Base-by-base conservation (phyloP, 2,797 vertebrate species). In the Poecilia picta region DNA sequence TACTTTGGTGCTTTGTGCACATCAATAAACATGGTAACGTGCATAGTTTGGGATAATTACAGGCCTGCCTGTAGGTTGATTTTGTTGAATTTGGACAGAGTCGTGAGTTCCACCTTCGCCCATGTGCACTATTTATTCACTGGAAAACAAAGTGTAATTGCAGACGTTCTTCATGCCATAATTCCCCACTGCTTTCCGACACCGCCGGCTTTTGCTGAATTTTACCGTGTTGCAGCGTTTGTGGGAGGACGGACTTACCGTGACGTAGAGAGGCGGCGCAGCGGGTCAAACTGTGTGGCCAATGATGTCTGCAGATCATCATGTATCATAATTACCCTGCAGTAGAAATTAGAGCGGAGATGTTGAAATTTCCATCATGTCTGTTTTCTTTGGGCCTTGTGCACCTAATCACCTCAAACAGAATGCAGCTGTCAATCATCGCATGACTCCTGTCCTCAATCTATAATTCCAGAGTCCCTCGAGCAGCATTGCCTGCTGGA, bases 291-390 rank as follows among this genome's bases (percentile, higher is more conserved):
- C 88, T 81, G 89, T 89, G 93, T 93, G 91, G 93, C 89, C 93
- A 89, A 87, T 89, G 93, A 92, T 92, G 91, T 93, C 93, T 91
- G 90, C 89, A 90, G 82, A 94, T 94, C 91, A 90, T 94, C 93
- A 94, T 94, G 92, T 92, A 94, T 95, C 94, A 93, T 94, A 95
- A 95, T 95, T 93, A 95, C 84, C 81, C 82, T n/a, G 0, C 74
- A 80, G 86, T 85, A 91, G 92, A 95, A 95, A 95, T 95, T 95
- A 94, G 92, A 90, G 88, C n/a, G 41, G 88, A 89, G 91, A 92
- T 92, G 92, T 94, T 93, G 87, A 93, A 94, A 94, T 94, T 93
- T 95, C 91, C 91, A 94, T 94, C 94, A 88, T 94, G 94, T 94
- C 93, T 93, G 91, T 94, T 95, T 93, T 93, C 91, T 94, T 94